A percentile compares a stretch with the other conserved stretches of the same genome.
phyloP scores from a whole-genome alignment of 2,797 vertebrate species.

The Mormyrus proboscirostris region DNA sequence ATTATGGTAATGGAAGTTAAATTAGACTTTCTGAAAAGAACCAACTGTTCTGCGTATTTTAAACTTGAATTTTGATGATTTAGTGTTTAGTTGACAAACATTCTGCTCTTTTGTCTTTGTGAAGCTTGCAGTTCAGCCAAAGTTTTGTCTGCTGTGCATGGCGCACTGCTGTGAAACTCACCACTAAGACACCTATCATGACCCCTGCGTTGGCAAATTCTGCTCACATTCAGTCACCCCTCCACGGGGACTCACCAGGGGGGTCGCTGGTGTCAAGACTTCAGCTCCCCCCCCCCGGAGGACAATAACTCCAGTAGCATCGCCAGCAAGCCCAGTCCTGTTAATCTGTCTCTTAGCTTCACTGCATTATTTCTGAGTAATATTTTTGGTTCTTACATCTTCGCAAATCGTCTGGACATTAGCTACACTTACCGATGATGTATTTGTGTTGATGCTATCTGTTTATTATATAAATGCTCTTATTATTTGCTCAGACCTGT shows the following conservation, averaged over 20 bases:
- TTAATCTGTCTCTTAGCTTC: background rate
- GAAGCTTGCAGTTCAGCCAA: background rate
- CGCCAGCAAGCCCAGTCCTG: background rate
- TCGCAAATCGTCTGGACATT: background rate
- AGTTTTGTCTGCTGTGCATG: background rate
- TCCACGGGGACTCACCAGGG: background rate
- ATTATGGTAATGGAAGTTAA: background rate
- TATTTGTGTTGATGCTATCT: background rate
- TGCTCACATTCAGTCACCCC: background rate
- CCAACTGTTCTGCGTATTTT: background rate
- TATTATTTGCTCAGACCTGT: background rate
- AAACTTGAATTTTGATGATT: background rate
- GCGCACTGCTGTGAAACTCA: background rate
- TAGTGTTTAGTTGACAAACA: background rate
- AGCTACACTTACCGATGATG: background rate
- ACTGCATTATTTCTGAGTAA: background rate
- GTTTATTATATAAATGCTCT: background rate
- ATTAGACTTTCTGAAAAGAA: background rate
- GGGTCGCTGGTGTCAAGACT: background rate
- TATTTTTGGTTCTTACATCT: background rate
- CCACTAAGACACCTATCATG: background rate
- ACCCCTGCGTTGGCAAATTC: background rate
- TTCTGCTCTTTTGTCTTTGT: background rate
- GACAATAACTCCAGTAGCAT: background rate
- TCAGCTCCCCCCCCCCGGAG: background rate